phyloP scores from a whole-genome alignment of 2,888 invertebrate genomes.

The Gymnosoma rotundatum region DNA sequence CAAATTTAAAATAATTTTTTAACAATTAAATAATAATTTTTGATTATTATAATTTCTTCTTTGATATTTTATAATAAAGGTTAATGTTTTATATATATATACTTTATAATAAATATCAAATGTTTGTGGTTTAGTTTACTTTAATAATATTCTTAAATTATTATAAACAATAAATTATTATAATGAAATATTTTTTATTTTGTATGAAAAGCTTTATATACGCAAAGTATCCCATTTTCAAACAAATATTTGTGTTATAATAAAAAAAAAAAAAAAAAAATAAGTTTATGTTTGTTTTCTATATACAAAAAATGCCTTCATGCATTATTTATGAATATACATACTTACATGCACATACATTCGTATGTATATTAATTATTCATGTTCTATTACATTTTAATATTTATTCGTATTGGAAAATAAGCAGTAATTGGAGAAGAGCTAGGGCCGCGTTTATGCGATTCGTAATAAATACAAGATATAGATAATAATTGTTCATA shows the following conservation, averaged over 20 bases:
- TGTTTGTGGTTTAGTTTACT: conserved; percentile 29
- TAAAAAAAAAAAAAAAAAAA: no score
- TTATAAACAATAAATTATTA: conserved; percentile 35
- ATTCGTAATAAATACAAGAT: neutral
- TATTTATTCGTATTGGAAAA: conserved; percentile 25
- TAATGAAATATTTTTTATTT: conserved; percentile 22
- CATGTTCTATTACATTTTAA: neutral
- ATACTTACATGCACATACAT: neutral
- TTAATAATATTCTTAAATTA: conserved; percentile 37
- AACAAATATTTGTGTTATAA: conserved; percentile 17
- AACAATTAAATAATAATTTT: conserved; percentile 30
- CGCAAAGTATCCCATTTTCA: neutral
- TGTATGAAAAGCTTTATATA: neutral
- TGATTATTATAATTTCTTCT: neutral
- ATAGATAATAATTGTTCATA: conserved; percentile 27
- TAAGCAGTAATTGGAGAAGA: conserved; percentile 24
- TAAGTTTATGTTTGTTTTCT: conserved; percentile 19
- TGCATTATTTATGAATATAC: no score
- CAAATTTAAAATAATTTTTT: conserved; percentile 6
- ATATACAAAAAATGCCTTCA: neutral
- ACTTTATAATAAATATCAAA: conserved; percentile 44
- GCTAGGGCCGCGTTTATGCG: neutral
- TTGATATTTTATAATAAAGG: neutral
- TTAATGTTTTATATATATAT: conserved; percentile 10
- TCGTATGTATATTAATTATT: neutral